Evolutionary conservation across 2,888 invertebrate genomes (phyloP), one percentile per base, ranked within the genome.

Genomic region (Linyphia triangularis): DNA sequence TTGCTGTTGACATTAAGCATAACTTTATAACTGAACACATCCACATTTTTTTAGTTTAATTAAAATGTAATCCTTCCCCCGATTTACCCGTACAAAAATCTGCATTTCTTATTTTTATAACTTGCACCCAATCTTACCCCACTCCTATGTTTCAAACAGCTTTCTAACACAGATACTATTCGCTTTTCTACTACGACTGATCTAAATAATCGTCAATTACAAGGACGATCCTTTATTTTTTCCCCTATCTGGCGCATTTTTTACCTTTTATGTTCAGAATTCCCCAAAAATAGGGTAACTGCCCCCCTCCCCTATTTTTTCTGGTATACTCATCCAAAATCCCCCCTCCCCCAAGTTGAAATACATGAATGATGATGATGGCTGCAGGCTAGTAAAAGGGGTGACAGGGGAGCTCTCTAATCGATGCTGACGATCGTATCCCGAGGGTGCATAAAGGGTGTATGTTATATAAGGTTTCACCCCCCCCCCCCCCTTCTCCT

Each of bases 301-400:
- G 57, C 78, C 67, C 78, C 43, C 59, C 63, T 75, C 75, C 75
- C 69, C 65, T 65, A 59, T 75, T 88, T 88, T 88, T 75, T 79
- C 75, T 75, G 6, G n/a, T 79, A 65, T 57, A 70, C 85, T 43
- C 83, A 72, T 63, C 72, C 63, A 86, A 72, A 65, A 57, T 59
- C 65, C 37, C 72, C 43, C 37, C 59, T 24, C 51, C 30, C 61
- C 51, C 57, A n/a, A 37, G 43, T 67, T 40, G 86, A 88, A 88
- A 88, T 88, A 88, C 81, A 88, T 88, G 86, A 88, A 88, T 81
- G 86, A 88, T 88, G 86, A 88, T 88, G 81, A 88, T 88, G 81
- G 81, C 86, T 88, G 81, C 73, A 73, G 86, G 81, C 86, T 88
- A 88, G 73, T 88, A 73, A 57, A 63, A 57, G 65, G 57, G 85